These are phyloP conservation scores for Drosophila truncata DNA, from an alignment of 1,140 invertebrate species.

Conservation along the genomic window DNA sequence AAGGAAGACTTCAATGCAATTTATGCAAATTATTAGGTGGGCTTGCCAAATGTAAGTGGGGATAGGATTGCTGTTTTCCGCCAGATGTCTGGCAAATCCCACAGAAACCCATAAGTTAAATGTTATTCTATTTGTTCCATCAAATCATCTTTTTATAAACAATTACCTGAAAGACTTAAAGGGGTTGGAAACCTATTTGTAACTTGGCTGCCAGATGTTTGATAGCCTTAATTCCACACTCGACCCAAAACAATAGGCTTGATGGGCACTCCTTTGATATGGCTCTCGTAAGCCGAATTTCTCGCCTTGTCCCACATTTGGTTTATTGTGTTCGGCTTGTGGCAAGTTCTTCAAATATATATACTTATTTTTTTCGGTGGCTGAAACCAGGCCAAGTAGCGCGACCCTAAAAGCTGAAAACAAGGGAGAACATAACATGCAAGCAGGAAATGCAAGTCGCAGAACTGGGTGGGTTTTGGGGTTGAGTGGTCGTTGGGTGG, in stretches of 20 bases:
- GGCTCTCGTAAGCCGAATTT: constrained; percentile 4
- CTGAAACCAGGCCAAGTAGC: constrained; percentile 58
- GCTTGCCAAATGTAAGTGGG: constrained; percentile 24
- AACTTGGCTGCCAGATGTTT: constrained; percentile 1
- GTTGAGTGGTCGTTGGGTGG: constrained; percentile 3
- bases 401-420: constrained; percentile 56
- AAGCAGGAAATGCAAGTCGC: constrained; percentile 56
- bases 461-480: constrained; percentile 15
- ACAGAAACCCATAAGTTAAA: constrained; percentile 10
- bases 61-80: constrained; percentile 8
- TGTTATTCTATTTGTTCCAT: neutral
- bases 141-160: constrained; percentile 8
- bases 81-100: constrained; percentile 15
- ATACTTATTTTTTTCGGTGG: constrained; percentile 11
- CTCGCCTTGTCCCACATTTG: constrained; percentile 49
- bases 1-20: constrained; percentile 42
- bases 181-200: neutral
- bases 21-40: constrained; percentile 40
- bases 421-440: constrained; percentile 51
- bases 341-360: constrained; percentile 43
- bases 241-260: constrained; percentile 6
- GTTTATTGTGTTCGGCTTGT: constrained; percentile 46
- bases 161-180: neutral
- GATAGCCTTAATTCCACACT: constrained; percentile 4
- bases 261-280: constrained; percentile 23